These are phyloP conservation scores for Hypena proboscidalis DNA, from an alignment of 2,888 invertebrate species.

Conservation along the genomic window DNA sequence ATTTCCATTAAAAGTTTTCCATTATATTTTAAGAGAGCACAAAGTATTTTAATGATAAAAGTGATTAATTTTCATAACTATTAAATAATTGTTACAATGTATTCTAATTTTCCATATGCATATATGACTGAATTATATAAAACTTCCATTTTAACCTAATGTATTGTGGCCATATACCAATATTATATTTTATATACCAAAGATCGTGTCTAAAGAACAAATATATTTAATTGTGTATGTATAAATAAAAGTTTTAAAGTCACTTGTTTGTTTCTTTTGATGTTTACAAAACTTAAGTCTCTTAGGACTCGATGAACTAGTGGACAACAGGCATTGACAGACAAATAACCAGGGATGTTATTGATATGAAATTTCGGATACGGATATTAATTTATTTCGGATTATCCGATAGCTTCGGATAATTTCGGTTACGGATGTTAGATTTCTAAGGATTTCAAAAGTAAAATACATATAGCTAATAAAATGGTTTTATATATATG, in stretches of 20 bases:
- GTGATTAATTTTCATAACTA: constrained; percentile 31
- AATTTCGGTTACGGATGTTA: too few species aligned
- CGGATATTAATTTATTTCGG: too few species aligned
- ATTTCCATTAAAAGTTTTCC: constrained; percentile 38
- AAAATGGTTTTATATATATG: too few species aligned
- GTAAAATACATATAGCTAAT: too few species aligned
- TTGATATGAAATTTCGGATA: too few species aligned
- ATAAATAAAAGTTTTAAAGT: constrained; percentile 64
- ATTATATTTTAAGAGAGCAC: constrained; percentile 44
- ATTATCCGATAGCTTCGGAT: too few species aligned
- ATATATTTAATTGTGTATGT: constrained; percentile 66
- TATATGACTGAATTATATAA: constrained; percentile 61
- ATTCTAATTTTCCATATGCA: constrained; percentile 51
- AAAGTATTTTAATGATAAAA: constrained; percentile 47
- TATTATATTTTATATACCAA: constrained; percentile 80
- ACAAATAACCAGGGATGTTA: too few species aligned
- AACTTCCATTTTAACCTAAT: constrained; percentile 65
- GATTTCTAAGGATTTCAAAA: too few species aligned
- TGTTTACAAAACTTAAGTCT: background rate
- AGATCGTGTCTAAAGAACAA: constrained; percentile 77
- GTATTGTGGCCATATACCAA: constrained; percentile 72
- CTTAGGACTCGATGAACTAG: too few species aligned
- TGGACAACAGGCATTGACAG: too few species aligned
- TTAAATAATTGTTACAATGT: constrained; percentile 44
- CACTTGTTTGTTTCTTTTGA: constrained; percentile 15